A percentile compares a stretch with the other conserved stretches of the same genome.
Evolutionary conservation across 2,797 vertebrate species (phyloP).

Genomic region (Hoplostethus atlanticus): DNA sequence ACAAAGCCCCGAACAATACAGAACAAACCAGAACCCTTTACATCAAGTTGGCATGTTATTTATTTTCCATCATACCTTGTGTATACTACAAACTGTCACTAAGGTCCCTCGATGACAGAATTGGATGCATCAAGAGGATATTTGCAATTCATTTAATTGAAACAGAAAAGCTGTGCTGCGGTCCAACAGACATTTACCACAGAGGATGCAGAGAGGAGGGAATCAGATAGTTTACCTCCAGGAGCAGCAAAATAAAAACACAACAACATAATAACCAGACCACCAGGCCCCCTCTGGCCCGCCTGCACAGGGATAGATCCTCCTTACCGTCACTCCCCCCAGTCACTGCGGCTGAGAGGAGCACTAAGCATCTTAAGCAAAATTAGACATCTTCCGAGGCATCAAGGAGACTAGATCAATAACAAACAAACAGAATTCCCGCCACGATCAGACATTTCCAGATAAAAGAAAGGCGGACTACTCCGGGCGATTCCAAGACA

Average conservation of each 20-base stretch:
- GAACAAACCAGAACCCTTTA: slow-evolving; percentile 24
- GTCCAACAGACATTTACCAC: neutral
- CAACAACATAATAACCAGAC: slow-evolving; percentile 46
- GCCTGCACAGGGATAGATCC: slow-evolving; percentile 61
- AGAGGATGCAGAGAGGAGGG: neutral
- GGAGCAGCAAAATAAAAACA: slow-evolving; percentile 49
- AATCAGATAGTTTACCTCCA: slow-evolving; percentile 50
- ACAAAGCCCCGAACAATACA: slow-evolving; percentile 27
- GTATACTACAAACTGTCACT: slow-evolving; percentile 26
- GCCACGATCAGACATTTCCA: slow-evolving; percentile 51
- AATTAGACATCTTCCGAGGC: slow-evolving; percentile 68
- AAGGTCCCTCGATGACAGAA: slow-evolving; percentile 28
- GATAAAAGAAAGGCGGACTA: slow-evolving; percentile 54
- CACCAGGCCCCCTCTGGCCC: slow-evolving; percentile 36
- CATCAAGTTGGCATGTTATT: slow-evolving; percentile 47
- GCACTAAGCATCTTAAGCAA: slow-evolving; percentile 24
- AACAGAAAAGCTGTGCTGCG: slow-evolving; percentile 19
- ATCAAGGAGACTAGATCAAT: slow-evolving; percentile 69
- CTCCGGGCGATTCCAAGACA: slow-evolving; percentile 40
- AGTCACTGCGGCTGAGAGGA: slow-evolving; percentile 35
- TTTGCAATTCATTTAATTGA: slow-evolving; percentile 26
- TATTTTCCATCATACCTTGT: slow-evolving; percentile 45
- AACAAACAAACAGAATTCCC: slow-evolving; percentile 34
- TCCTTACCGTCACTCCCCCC: slow-evolving; percentile 49
- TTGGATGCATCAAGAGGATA: slow-evolving; percentile 33